These are phyloP conservation scores for Sminthopsis crassicaudata DNA, from an alignment of 2,113 vertebrate species.

Conservation along the genomic window DNA sequence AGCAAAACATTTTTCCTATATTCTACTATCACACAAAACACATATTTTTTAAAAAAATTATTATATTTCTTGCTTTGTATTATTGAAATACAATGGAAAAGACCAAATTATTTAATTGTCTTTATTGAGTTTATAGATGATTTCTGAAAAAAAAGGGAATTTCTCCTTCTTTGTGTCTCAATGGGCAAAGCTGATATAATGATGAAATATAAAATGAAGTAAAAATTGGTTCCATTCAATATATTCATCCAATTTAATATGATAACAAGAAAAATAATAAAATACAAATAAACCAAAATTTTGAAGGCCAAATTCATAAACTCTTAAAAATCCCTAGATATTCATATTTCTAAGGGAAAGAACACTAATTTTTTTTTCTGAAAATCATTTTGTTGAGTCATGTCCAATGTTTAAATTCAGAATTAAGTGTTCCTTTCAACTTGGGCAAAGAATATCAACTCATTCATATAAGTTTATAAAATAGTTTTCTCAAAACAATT, in stretches of 20 bases:
- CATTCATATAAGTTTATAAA: not conserved
- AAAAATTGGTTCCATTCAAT: not conserved
- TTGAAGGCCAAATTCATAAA: not conserved
- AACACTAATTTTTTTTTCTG: not conserved
- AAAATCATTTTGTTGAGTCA: not conserved
- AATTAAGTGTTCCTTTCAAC: not conserved
- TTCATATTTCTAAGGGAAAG: not conserved
- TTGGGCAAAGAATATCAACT: not conserved
- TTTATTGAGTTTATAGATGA: not conserved
- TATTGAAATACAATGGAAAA: slow-evolving; percentile 2
- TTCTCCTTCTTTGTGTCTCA: not conserved
- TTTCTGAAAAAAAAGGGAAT: not conserved
- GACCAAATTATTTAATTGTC: not conserved
- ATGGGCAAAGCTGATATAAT: not conserved
- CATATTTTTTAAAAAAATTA: not conserved
- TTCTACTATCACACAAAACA: not conserved
- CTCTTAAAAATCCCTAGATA: not conserved
- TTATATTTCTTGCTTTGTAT: not conserved
- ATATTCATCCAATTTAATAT: not conserved
- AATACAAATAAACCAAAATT: not conserved
- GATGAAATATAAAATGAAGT: not conserved
- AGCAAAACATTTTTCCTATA: not conserved
- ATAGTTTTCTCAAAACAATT: not conserved
- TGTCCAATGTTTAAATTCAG: not conserved
- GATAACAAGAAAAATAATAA: not conserved